Base-by-base conservation (phyloP, 2,113 vertebrate genomes). In the Emydura subglobosa region DNA sequence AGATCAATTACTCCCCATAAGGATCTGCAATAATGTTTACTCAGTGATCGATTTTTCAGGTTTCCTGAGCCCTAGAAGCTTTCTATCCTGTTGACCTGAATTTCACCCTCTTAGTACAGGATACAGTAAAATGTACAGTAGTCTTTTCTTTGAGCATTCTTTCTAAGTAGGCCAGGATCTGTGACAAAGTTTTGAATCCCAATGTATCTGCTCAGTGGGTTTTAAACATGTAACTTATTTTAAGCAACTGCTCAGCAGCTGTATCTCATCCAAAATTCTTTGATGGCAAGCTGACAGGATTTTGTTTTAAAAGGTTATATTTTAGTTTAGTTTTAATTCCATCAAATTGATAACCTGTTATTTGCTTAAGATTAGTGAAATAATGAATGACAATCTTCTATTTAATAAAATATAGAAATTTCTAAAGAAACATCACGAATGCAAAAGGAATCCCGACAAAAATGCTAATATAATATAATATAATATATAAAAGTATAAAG, bases 271-370 rank as follows among this genome's bases (percentile, higher is more conserved):
- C 86, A 95, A 95, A 97, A 95, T 91, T 96, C 91, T 96, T 95
- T 94, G 87, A 79, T 94, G 94, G 91, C 93, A 96, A 97, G 95
- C 80, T 88, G 95, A 90, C 94, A 97, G 94, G 91, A 93, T 97
- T 97, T 96, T 96, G 94, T 97, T 97, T 95, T 96, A 76, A 96
- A 97, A 97, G 94, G 95, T 97, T 97, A 97, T 39, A 72, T 87
- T 97, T 92, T 96, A 96, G 95, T 96, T 97, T 96, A 97, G 92
- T 96, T 97, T 95, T 95, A 94, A 95, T 92, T 97, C 93, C 95
- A 97, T 97, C 96, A 97, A 97, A 96, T 94, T 92, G 94, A 97
- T 98, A 97, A 97, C 95, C 92, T 96, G 86, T 94, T 97, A 96
- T 90, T 97, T 72, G 44, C 76, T 86, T 19, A 92, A 92, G 95